Base-by-base conservation (phyloP, 2,888 invertebrate species). In the Melanophora roralis region DNA sequence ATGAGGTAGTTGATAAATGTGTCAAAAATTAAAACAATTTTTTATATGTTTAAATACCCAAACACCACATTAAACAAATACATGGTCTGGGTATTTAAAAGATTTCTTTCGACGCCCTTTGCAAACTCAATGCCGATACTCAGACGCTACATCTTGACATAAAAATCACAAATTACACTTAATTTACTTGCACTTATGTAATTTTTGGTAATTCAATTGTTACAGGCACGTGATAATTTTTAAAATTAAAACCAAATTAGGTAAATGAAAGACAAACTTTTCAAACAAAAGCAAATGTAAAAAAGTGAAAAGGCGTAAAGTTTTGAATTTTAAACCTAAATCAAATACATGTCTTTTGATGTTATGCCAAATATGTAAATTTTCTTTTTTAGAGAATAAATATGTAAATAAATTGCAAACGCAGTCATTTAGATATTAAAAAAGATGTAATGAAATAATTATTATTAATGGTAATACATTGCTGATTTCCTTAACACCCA, bases 221-320 rank as follows among this genome's bases (percentile, higher is more conserved):
- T 45, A 19, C n/a, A 60, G 60, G 53, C 65, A 71, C 79, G 79
- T 79, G 79, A 79, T 38, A n/a, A 60, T 38, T 69, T 78, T 78
- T 59, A 40, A 40, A 78, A 78, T 62, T 68, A 16, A 12, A 43
- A 7, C 23, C 45, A 68, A 53, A 60, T 68, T 43, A 57, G 36
- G 4, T 53, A 32, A 27, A 4, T 11, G 1, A 23, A 23, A 8
- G 16, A 53, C 27, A n/a, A 55, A 21, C 34, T 16, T 47, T 38
- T 23, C 14, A 59, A 40, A 49, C 14, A 53, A 34, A 14, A 23
- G 16, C 7, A 34, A 7, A 55, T 43, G 16, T 4, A 55, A 19
- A 36, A 55, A 55, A 55, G 53, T 53, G 55, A 55, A 55, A 55
- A 11, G 55, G 32, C n/a, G n/a, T n/a, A n/a, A n/a, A n/a, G n/a